These are phyloP conservation scores for Dryocosmus kuriphilus DNA, from an alignment of 2,888 invertebrate genomes.

Conservation along the genomic window DNA sequence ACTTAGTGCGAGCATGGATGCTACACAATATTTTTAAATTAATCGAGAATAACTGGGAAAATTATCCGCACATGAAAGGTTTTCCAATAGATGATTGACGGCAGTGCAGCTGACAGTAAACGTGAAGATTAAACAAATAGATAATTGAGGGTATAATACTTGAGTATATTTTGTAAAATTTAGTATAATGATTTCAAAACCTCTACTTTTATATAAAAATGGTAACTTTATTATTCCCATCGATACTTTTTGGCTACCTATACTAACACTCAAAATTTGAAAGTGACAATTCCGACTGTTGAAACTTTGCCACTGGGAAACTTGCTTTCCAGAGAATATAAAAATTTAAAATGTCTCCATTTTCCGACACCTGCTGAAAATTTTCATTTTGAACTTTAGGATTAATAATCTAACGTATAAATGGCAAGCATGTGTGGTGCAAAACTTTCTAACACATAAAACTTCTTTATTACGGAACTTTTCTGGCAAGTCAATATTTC, in stretches of 20 bases:
- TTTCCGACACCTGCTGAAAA: constrained; percentile 11
- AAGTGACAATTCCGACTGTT: not conserved
- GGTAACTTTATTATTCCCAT: not conserved
- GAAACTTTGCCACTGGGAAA: not conserved
- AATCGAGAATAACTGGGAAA: not conserved
- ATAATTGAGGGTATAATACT: not conserved
- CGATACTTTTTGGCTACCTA: not conserved
- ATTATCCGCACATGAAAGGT: not conserved
- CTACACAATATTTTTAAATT: not conserved
- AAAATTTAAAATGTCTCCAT: not conserved
- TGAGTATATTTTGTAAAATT: not conserved
- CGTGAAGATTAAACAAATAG: not conserved
- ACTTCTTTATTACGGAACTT: constrained; percentile 34
- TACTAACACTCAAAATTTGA: no score
- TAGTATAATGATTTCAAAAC: not conserved
- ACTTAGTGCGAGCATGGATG: not conserved
- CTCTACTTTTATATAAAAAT: not conserved
- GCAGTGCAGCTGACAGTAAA: not conserved
- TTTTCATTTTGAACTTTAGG: constrained; percentile 30
- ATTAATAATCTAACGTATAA: constrained; percentile 37
- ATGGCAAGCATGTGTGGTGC: constrained; percentile 15
- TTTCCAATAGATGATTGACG: not conserved
- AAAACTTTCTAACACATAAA: constrained; percentile 25
- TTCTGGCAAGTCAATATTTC: constrained; percentile 32
- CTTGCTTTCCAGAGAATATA: not conserved